Evolutionary conservation across 2,113 vertebrate genomes (phyloP), one percentile per base, ranked within the genome.

Genomic region (Corvus cornix): DNA sequence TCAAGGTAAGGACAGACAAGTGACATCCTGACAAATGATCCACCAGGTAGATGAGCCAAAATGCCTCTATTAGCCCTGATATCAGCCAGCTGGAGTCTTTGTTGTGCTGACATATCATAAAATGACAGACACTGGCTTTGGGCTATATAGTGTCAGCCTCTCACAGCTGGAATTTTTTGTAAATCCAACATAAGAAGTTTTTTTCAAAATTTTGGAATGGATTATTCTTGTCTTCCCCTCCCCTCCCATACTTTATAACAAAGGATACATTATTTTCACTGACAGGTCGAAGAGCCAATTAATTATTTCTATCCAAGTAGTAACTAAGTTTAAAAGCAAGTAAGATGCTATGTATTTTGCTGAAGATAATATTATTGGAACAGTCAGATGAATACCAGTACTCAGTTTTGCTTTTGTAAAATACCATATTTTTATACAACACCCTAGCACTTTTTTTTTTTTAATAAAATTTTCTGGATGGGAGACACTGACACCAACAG

Each of bases 71-170:
- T 97, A 97, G 93, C 59, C 93, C 95, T 88, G 82, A 91, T 86
- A 96, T 86, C 84, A 96, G 90, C 92, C 97, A 98, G 97, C 97
- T 97, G 97, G 95, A 97, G 86, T 53, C 86, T 96, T 91, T 90
- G 96, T 94, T 86, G 60, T 87, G 84, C 84, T 96, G 96, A 96
- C 95, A 88, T 95, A 97, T 97, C 95, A 96, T 87, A 58, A 9
- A 90, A 56, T 96, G 96, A 97, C 95, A 97, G 78, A 44, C 41
- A 35, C 28, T 95, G 92, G 93, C 97, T 98, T 87, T 95, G 95
- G 96, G 95, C 94, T 93, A 86, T 92, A 43, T n/a, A 51, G n/a
- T 41, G 90, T 58, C 64, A 94, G 70, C 30, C 66, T 96, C 68
- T 84, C 48, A 33, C 96, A 97, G 97, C 90, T 96, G 97, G 92